Percentiles rank a stretch among this genome's conserved stretches.
Conservation (phyloP, 2,797 vertebrate species). For the Buceros bicornis region DNA sequence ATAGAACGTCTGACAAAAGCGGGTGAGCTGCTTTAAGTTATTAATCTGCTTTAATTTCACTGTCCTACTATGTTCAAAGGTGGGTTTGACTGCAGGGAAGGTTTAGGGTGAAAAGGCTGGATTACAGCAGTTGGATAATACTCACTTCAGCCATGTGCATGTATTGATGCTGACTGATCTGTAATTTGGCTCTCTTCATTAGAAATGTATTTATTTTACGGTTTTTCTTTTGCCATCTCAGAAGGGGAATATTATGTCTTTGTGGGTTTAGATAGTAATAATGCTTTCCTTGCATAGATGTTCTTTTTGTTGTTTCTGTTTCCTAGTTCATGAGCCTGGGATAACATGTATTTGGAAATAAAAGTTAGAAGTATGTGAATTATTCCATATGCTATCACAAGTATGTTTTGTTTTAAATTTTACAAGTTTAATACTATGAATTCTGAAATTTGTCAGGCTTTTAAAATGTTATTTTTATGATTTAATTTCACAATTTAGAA, state of each 20-base stretch:
- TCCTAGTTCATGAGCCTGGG: background rate
- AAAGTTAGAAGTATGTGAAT: background rate
- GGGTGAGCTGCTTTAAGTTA: background rate
- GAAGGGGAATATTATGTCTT: background rate
- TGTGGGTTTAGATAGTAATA: background rate
- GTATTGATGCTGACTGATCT: background rate
- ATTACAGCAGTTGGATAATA: background rate
- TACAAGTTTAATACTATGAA: background rate
- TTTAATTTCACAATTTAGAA: background rate
- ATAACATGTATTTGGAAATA: background rate
- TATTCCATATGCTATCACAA: background rate
- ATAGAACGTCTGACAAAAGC: background rate
- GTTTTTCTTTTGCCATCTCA: background rate
- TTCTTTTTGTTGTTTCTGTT: background rate
- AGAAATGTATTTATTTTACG: background rate
- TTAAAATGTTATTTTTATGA: background rate
- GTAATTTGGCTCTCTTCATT: background rate
- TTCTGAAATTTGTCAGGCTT: background rate
- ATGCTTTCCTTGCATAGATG: background rate
- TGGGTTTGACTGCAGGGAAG: background rate
- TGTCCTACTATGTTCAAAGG: background rate
- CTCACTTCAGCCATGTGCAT: background rate
- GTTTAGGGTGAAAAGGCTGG: background rate
- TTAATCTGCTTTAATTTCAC: background rate
- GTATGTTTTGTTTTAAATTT: background rate